Evolutionary conservation across 2,888 invertebrate species (phyloP).

Genomic region (Drosophila prostipennis): DNA sequence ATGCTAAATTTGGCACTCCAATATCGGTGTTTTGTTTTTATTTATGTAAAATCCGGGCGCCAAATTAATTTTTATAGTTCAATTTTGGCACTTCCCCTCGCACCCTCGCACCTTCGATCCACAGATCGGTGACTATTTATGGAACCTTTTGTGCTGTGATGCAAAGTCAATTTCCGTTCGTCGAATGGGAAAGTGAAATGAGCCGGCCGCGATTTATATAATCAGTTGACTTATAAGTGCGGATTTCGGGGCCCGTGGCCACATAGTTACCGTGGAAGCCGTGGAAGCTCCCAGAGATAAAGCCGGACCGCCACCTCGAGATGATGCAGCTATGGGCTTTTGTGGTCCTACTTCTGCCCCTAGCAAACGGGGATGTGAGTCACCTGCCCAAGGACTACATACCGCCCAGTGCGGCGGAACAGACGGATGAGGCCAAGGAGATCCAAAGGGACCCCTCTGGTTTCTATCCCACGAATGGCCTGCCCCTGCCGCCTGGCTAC

Average conservation of each 20-base stretch:
- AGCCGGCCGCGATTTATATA: constrained; percentile 30
- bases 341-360: constrained; percentile 25
- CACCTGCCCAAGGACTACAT: constrained; percentile 26
- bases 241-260: constrained; percentile 30
- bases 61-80: constrained; percentile 66
- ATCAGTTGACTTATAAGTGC: constrained; percentile 67
- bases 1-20: constrained; percentile 47
- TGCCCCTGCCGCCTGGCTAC: constrained; percentile 60
- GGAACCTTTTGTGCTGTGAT: constrained; percentile 58
- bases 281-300: constrained; percentile 18
- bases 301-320: not conserved
- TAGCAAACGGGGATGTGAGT: constrained; percentile 25
- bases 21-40: constrained; percentile 23
- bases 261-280: constrained; percentile 49
- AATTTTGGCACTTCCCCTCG: constrained; percentile 30
- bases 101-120: not conserved
- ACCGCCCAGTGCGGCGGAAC: constrained; percentile 26
- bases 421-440: constrained; percentile 24
- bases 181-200: constrained; percentile 66
- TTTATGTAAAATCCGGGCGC: constrained; percentile 49
- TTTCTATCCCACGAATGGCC: constrained; percentile 53
- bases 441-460: constrained; percentile 40
- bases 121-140: constrained; percentile 32
- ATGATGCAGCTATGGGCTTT: constrained; percentile 35
- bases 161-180: constrained; percentile 58